Conservation (phyloP, 2,888 invertebrate genomes). For the Empis stercorea region DNA sequence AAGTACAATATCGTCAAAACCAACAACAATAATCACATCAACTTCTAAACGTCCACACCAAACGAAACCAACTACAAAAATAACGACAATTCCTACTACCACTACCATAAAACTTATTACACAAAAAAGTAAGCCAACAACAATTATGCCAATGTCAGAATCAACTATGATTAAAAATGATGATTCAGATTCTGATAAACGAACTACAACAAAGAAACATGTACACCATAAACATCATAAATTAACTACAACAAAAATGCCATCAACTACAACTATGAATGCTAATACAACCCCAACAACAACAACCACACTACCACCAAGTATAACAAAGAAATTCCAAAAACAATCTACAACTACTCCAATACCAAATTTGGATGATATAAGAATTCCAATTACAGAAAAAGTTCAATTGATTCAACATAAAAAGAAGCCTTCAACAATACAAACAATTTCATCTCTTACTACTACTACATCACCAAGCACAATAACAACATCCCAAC, state of each 20-base stretch:
- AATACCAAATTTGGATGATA: conserved; percentile 1
- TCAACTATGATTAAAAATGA: no score
- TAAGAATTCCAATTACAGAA: neutral
- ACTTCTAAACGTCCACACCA: conserved; percentile 1
- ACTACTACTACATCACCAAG: neutral
- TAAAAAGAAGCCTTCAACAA: neutral
- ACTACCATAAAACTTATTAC: no score
- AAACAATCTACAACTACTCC: neutral
- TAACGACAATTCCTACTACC: neutral
- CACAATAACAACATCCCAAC: no score
- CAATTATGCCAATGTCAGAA: no score
- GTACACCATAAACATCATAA: neutral
- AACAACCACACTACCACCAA: conserved; percentile 1
- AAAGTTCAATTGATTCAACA: neutral
- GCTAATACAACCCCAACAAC: conserved; percentile 8
- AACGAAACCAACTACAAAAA: neutral
- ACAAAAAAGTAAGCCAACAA: no score
- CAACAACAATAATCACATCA: neutral
- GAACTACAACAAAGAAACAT: neutral
- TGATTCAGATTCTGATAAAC: no score
- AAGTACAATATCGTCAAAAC: neutral
- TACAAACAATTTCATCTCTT: no score
- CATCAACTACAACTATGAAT: conserved; percentile 4
- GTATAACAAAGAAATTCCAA: conserved; percentile 1
- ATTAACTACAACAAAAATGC: neutral